A percentile compares a stretch with the other conserved stretches of the same genome.
Conservation (phyloP, 1,140 invertebrate genomes). For the Contarinia nasturtii region DNA sequence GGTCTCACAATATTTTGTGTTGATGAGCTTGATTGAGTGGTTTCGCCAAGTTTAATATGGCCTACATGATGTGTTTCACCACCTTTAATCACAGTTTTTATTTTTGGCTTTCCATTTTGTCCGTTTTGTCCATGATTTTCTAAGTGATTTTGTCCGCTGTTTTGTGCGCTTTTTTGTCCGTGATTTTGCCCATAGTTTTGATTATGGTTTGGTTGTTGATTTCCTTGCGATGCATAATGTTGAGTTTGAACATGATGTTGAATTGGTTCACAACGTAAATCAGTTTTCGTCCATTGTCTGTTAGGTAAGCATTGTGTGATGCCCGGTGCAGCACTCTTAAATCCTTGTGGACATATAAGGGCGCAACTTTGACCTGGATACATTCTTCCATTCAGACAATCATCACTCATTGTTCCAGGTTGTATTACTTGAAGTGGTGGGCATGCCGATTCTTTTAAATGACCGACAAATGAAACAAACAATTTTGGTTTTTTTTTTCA, state of each 20-base stretch:
- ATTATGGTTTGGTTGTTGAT: too few species aligned
- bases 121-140: constrained; percentile 1
- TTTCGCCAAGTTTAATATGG: too few species aligned
- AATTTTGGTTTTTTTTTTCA: background rate
- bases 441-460: constrained; percentile 20
- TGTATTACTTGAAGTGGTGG: constrained; percentile 19
- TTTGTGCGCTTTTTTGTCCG: too few species aligned
- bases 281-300: constrained; percentile 1
- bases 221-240: too few species aligned
- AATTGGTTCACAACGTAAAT: constrained; percentile 4
- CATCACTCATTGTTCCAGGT: constrained; percentile 22
- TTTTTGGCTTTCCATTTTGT: constrained; percentile 6
- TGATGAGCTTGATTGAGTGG: too few species aligned
- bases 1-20: constrained; percentile 23
- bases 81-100: background rate
- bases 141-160: too few species aligned
- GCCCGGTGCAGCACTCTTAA: constrained; percentile 8
- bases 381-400: constrained; percentile 23
- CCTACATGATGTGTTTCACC: too few species aligned
- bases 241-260: constrained; percentile 9
- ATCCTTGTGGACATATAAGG: constrained; percentile 24
- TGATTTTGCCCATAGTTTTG: too few species aligned
- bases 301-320: constrained; percentile 10
- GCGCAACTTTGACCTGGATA: constrained; percentile 23
- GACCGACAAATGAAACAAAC: background rate